phyloP scores from a whole-genome alignment of 2,797 vertebrate species.

The Chiloscyllium punctatum region DNA sequence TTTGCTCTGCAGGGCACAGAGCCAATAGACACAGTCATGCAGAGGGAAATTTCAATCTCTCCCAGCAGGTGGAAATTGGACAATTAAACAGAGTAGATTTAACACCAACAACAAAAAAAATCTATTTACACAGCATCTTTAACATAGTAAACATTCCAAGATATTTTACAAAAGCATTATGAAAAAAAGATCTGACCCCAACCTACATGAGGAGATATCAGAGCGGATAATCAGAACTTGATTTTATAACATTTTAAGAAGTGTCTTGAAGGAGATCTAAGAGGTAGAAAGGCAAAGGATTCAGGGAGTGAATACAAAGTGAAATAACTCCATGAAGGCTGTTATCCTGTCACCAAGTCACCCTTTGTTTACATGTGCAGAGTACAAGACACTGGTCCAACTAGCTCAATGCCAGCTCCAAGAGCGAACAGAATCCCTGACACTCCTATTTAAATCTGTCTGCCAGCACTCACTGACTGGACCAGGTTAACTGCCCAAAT shows the following conservation, averaged over 20 bases:
- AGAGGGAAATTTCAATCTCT: neutral
- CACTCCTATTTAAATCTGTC: too few species aligned
- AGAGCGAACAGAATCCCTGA: too few species aligned
- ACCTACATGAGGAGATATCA: neutral
- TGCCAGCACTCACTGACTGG: too few species aligned
- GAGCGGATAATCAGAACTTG: neutral
- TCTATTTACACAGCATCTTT: neutral
- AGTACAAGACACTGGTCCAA: too few species aligned
- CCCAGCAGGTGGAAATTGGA: neutral
- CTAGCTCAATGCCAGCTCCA: too few species aligned
- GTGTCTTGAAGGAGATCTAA: neutral
- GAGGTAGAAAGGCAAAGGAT: neutral
- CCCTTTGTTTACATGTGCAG: too few species aligned
- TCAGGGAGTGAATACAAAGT: too few species aligned
- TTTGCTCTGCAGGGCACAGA: neutral
- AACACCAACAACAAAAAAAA: neutral
- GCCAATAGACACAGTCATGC: neutral
- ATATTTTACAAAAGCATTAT: neutral
- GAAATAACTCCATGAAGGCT: too few species aligned
- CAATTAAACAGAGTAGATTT: neutral
- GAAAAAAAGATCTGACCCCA: neutral
- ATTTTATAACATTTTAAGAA: neutral
- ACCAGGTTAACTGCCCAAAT: too few species aligned
- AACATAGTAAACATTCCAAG: neutral
- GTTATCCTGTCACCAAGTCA: too few species aligned